phyloP scores from a whole-genome alignment of 2,888 invertebrate species.

The Pseudoips prasinana region DNA sequence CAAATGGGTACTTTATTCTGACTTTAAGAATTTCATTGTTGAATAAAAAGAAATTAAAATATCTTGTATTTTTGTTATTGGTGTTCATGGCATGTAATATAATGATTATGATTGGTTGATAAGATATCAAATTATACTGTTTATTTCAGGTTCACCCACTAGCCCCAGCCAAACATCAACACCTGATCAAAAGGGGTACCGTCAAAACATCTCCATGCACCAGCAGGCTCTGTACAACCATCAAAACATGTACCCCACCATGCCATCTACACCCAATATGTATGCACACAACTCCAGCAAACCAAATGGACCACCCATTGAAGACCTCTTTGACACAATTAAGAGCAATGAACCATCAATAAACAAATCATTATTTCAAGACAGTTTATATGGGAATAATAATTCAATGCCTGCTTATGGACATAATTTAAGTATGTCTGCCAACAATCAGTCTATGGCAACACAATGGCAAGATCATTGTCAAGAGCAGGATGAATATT shows the following conservation, averaged over 20 bases:
- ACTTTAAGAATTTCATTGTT: too few relatives aligned
- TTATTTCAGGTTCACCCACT: slow-evolving; percentile 63
- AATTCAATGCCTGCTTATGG: slow-evolving; percentile 64
- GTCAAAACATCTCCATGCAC: slow-evolving; percentile 73
- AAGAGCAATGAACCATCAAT: slow-evolving; percentile 69
- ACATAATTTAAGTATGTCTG: slow-evolving; percentile 47
- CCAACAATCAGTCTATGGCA: slow-evolving; percentile 54
- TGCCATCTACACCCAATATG: slow-evolving; percentile 16
- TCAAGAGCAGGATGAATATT: slow-evolving; percentile 81
- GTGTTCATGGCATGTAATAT: too few relatives aligned
- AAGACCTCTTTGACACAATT: slow-evolving; percentile 85
- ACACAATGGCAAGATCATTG: slow-evolving; percentile 65
- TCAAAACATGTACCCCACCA: slow-evolving; percentile 51
- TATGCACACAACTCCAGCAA: slow-evolving; percentile 50
- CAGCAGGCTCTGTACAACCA: slow-evolving; percentile 76
- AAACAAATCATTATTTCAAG: slow-evolving; percentile 68
- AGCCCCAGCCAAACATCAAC: slow-evolving; percentile 72
- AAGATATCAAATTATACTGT: not conserved
- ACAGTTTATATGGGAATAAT: slow-evolving; percentile 64
- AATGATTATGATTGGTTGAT: too few relatives aligned
- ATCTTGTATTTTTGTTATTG: too few relatives aligned
- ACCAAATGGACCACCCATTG: slow-evolving; percentile 86
- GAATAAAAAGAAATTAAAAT: too few relatives aligned
- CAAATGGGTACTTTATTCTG: too few relatives aligned
- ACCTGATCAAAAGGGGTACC: slow-evolving; percentile 71